phyloP scores from a whole-genome alignment of 2,113 vertebrate genomes.

The Colaptes auratus region DNA sequence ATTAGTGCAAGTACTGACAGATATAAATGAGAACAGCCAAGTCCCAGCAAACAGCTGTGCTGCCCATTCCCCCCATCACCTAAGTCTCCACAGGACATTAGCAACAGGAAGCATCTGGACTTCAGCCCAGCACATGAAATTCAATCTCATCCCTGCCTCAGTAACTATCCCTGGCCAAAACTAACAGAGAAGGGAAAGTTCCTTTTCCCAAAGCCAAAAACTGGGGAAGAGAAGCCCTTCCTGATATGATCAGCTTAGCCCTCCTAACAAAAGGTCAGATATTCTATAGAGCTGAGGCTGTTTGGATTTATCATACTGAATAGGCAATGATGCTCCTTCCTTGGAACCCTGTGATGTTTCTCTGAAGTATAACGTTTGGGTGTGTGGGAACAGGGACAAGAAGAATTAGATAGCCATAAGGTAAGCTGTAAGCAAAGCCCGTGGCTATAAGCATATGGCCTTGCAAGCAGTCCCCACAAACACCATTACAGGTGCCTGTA shows the following conservation, averaged over 20 bases:
- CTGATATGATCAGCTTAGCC: background rate
- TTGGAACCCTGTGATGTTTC: background rate
- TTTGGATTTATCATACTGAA: background rate
- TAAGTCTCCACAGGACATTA: background rate
- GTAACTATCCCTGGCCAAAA: background rate
- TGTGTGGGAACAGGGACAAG: background rate
- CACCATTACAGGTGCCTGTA: background rate
- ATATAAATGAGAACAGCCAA: background rate
- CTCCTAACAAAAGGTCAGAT: background rate
- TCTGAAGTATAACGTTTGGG: background rate
- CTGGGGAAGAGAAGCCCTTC: background rate
- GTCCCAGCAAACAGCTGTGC: background rate
- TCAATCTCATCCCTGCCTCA: background rate
- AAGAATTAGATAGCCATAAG: background rate
- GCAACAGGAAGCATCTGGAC: slow-evolving; percentile 9
- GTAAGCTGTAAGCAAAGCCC: background rate
- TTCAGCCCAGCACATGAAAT: background rate
- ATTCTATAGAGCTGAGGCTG: background rate
- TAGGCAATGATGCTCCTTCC: background rate
- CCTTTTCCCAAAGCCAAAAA: background rate
- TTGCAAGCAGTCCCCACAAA: background rate
- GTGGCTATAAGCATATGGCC: background rate
- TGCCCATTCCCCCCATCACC: background rate
- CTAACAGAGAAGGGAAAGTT: background rate
- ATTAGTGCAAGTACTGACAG: background rate